Conservation (phyloP, 2,113 vertebrate species). For the Circaetus gallicus region DNA sequence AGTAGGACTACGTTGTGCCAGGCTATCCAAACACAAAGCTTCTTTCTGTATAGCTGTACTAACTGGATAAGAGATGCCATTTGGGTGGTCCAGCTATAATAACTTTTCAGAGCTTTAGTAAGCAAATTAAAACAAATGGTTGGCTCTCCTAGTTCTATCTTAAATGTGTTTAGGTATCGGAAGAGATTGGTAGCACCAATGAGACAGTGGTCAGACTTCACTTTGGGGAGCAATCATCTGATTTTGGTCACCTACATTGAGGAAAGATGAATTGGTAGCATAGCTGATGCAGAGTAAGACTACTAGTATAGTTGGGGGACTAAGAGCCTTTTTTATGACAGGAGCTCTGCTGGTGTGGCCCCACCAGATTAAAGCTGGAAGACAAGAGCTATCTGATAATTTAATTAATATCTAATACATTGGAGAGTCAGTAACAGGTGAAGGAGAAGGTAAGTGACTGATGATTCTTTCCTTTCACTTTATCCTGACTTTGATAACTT, state of each 20-base stretch:
- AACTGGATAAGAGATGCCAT: not conserved
- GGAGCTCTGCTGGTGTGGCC: not conserved
- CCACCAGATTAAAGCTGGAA: not conserved
- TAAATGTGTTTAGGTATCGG: not conserved
- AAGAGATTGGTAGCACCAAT: not conserved
- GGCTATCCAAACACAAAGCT: not conserved
- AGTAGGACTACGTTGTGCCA: not conserved
- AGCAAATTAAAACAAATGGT: not conserved
- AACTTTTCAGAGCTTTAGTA: not conserved
- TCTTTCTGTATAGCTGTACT: not conserved
- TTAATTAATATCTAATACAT: not conserved
- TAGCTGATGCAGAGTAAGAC: not conserved
- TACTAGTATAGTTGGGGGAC: not conserved
- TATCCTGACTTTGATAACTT: not conserved
- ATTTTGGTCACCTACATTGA: not conserved
- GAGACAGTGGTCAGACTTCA: not conserved
- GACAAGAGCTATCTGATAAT: not conserved
- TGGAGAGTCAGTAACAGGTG: not conserved
- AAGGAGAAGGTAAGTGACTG: not conserved
- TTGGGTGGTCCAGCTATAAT: not conserved
- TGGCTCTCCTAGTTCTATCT: not conserved
- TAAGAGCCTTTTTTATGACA: not conserved
- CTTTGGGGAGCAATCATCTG: not conserved
- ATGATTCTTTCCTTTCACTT: not conserved
- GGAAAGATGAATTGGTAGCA: not conserved